phyloP scores from a whole-genome alignment of 2,797 vertebrate genomes.

The Paramormyrops hopkinsi region DNA sequence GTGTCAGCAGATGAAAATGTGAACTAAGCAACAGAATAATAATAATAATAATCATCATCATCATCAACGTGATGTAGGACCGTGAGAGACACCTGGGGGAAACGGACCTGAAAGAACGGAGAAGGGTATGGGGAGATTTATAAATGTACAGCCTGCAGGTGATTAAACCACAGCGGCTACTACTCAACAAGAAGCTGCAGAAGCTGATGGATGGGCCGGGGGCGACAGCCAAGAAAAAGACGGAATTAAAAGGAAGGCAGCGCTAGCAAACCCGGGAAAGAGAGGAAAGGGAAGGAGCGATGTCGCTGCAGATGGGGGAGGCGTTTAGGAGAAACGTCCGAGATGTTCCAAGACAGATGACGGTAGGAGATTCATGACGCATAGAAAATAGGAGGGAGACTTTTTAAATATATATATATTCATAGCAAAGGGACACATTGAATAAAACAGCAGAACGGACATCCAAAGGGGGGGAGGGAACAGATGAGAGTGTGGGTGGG shows the following conservation, averaged over 20 bases:
- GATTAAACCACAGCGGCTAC: conserved; percentile 2
- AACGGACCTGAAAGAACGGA: neutral
- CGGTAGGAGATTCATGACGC: neutral
- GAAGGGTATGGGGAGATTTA: neutral
- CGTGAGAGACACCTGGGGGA: neutral
- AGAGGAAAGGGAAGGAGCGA: neutral
- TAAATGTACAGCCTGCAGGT: conserved; percentile 5
- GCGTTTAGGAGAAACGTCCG: neutral
- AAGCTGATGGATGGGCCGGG: neutral
- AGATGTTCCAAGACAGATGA: neutral
- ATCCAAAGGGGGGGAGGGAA: neutral
- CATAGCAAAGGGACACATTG: neutral
- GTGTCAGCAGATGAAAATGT: neutral
- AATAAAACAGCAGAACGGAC: neutral
- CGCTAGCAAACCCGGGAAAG: neutral
- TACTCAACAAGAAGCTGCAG: conserved; percentile 1
- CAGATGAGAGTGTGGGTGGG: neutral
- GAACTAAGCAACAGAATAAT: neutral
- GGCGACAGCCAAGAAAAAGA: conserved; percentile 3
- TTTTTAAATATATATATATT: neutral
- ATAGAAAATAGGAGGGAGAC: neutral
- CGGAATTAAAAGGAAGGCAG: neutral
- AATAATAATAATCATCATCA: neutral
- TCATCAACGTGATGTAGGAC: neutral
- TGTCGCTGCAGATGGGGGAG: neutral